Percentiles rank a stretch among this genome's conserved stretches.
Evolutionary conservation across 2,797 vertebrate species (phyloP).

Genomic region (Enteromius mattozi): DNA sequence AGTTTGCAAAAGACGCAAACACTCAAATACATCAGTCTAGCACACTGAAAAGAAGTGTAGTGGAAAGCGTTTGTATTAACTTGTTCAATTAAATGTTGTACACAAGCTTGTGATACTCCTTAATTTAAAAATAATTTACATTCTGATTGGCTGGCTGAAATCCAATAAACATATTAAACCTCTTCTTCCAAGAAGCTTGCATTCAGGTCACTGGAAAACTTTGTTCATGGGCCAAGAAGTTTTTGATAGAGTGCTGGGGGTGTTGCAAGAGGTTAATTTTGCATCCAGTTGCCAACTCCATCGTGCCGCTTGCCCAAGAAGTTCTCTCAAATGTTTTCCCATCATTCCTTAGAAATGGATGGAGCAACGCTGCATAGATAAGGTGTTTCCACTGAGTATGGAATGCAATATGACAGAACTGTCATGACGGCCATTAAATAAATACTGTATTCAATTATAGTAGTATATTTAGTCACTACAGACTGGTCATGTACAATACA

Average conservation of each 20-base stretch:
- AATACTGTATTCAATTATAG: background rate
- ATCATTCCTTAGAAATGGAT: constrained; percentile 20
- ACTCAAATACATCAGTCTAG: too few relatives aligned
- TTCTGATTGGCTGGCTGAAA: background rate
- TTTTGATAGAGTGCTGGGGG: constrained; percentile 27
- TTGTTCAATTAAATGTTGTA: background rate
- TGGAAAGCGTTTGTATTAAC: background rate
- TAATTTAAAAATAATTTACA: background rate
- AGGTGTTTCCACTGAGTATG: constrained; percentile 55
- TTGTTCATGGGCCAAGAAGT: constrained; percentile 1
- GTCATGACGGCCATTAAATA: constrained; percentile 17
- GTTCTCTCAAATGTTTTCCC: constrained; percentile 49
- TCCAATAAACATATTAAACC: background rate
- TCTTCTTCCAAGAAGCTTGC: background rate
- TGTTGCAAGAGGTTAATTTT: constrained; percentile 34
- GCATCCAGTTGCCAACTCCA: constrained; percentile 35
- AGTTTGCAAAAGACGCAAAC: background rate
- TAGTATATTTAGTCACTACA: constrained; percentile 44
- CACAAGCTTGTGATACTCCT: background rate
- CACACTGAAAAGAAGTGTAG: background rate
- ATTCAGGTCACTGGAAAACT: constrained; percentile 33
- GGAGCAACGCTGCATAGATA: constrained; percentile 49
- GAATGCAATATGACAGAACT: constrained; percentile 25
- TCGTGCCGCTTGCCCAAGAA: constrained; percentile 35
- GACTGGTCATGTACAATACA: background rate